Evolutionary conservation across 2,797 vertebrate genomes (phyloP).

Genomic region (Sebastes miniatus): DNA sequence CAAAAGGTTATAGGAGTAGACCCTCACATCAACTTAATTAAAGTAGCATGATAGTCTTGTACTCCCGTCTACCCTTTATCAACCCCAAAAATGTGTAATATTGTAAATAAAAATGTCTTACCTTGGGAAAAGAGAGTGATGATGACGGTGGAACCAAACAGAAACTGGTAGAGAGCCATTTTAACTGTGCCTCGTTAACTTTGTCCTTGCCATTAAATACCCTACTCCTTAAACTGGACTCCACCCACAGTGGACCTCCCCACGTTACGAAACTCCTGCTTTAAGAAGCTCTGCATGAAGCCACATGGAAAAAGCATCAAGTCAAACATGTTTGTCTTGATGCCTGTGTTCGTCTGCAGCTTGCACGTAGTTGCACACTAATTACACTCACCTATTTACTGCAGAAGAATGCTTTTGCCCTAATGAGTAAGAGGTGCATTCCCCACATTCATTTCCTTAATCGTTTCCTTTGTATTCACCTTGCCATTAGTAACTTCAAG

Average conservation of each 20-base stretch:
- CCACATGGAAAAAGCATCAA: neutral
- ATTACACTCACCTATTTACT: too few species aligned
- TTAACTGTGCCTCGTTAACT: neutral
- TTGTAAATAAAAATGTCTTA: slow-evolving; percentile 4
- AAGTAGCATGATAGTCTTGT: neutral
- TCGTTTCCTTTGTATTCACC: neutral
- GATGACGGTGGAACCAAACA: neutral
- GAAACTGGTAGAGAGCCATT: slow-evolving; percentile 27
- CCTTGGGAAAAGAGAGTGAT: slow-evolving; percentile 19
- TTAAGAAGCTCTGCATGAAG: neutral
- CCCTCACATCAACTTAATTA: neutral
- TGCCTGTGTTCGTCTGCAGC: neutral
- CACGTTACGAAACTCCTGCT: too few species aligned
- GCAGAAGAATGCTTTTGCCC: neutral
- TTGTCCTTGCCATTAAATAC: neutral
- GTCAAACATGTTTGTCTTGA: neutral
- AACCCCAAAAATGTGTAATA: neutral
- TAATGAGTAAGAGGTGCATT: neutral
- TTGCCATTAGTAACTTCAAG: neutral
- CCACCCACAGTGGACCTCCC: neutral
- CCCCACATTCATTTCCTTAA: neutral
- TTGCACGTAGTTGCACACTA: neutral
- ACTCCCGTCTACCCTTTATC: too few species aligned
- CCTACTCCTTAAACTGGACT: neutral
- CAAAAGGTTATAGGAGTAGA: too few species aligned